Evolutionary conservation across 2,113 vertebrate species (phyloP).

Genomic region (Oplegnathus fasciatus): DNA sequence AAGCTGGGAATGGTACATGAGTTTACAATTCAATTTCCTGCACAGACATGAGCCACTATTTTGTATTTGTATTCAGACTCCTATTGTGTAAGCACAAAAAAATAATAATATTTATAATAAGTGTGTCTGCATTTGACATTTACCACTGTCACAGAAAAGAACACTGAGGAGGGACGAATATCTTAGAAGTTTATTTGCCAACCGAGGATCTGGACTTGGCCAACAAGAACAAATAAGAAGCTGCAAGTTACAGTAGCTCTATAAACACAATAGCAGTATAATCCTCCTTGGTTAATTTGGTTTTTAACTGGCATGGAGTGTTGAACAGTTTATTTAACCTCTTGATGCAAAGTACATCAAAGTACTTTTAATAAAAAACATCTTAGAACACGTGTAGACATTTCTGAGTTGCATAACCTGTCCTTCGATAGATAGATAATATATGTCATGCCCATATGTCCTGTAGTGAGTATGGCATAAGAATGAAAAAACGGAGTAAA

Average conservation of each 20-base stretch:
- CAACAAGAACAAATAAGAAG: not conserved
- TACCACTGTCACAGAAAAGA: not conserved
- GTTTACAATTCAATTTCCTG: slow-evolving; percentile 59
- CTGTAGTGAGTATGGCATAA: not conserved
- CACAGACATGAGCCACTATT: not conserved
- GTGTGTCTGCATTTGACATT: slow-evolving; percentile 4
- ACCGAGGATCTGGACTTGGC: not conserved
- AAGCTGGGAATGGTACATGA: slow-evolving; percentile 4
- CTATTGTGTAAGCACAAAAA: not conserved
- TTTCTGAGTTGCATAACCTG: not conserved
- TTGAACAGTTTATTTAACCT: not conserved
- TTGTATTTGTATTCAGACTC: slow-evolving; percentile 13
- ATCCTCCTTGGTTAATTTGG: not conserved
- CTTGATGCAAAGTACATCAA: not conserved
- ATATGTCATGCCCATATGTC: not conserved
- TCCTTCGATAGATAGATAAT: not conserved
- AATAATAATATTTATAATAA: too few relatives aligned
- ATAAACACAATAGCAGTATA: not conserved
- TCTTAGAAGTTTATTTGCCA: not conserved
- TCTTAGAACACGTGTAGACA: not conserved
- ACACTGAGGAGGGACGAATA: slow-evolving; percentile 1
- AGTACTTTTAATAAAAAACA: not conserved
- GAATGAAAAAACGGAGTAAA: not conserved
- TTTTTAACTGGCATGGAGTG: not conserved
- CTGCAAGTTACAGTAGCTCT: not conserved